phyloP scores from a whole-genome alignment of 2,797 vertebrate genomes.

The Sarcophilus harrisii region DNA sequence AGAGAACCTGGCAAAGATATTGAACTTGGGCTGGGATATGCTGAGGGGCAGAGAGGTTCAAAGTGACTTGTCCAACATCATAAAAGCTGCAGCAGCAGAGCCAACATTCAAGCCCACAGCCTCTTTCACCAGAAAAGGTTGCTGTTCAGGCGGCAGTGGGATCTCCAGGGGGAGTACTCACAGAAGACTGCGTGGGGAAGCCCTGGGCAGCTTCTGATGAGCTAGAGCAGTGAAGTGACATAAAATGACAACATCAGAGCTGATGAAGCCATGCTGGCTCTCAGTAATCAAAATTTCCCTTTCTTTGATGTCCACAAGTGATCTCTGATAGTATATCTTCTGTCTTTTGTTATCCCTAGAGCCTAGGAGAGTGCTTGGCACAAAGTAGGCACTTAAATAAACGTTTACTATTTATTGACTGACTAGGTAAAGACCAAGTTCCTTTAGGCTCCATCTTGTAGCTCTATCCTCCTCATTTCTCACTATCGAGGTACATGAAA shows the following conservation, averaged over 20 bases:
- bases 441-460: no score
- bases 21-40: background rate
- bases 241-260: background rate
- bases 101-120: no score
- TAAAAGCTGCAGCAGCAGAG: background rate
- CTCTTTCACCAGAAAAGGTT: background rate
- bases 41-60: background rate
- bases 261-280: background rate
- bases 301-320: background rate
- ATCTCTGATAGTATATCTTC: background rate
- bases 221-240: background rate
- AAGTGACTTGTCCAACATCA: background rate
- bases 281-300: background rate
- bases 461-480: background rate
- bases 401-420: background rate
- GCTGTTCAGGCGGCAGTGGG: background rate
- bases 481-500: background rate
- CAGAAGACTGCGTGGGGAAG: background rate
- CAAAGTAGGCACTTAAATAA: background rate
- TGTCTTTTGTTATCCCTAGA: background rate
- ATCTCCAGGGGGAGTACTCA: background rate
- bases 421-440: background rate
- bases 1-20: background rate
- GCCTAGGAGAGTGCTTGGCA: background rate
- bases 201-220: background rate